Evolutionary conservation across 2,888 invertebrate genomes (phyloP).

Genomic region (Drosophila picticornis): DNA sequence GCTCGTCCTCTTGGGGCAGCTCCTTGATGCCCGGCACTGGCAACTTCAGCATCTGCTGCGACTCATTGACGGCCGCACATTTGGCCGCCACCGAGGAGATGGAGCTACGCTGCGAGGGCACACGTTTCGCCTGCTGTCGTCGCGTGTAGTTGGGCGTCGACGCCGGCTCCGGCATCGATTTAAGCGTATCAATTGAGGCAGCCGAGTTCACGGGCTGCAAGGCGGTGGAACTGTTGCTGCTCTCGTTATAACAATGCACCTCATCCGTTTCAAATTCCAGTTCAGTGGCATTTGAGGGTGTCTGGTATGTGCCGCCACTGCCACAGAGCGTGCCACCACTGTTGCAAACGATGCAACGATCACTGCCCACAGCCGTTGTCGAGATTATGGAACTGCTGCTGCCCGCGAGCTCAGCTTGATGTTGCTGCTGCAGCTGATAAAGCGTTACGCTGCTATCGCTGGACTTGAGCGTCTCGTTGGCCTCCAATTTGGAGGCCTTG

Average conservation of each 20-base stretch:
- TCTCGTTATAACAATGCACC: conserved; percentile 69
- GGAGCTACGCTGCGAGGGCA: conserved; percentile 76
- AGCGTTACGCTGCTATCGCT: conserved; percentile 64
- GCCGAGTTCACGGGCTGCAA: conserved; percentile 75
- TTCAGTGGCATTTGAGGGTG: conserved; percentile 92
- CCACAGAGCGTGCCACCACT: conserved; percentile 77
- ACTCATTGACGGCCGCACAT: conserved; percentile 75
- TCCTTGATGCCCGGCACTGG: conserved; percentile 86
- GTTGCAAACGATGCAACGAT: conserved; percentile 86
- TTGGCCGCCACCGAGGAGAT: conserved; percentile 80
- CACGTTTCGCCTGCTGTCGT: conserved; percentile 67
- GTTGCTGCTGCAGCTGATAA: conserved; percentile 42
- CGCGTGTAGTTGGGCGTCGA: conserved; percentile 50
- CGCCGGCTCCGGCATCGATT: conserved; percentile 67
- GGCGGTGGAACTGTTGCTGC: conserved; percentile 39
- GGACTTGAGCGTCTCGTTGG: conserved; percentile 61
- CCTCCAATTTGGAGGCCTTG: conserved; percentile 82
- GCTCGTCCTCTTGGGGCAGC: conserved; percentile 80
- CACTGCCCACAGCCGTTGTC: conserved; percentile 73
- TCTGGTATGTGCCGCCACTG: conserved; percentile 88
- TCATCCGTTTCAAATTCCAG: conserved; percentile 87
- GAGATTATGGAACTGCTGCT: conserved; percentile 70
- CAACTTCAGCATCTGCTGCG: conserved; percentile 78
- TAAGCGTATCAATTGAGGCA: conserved; percentile 80
- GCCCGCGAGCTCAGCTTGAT: conserved; percentile 51